Conservation (phyloP, 2,113 vertebrate genomes). For the Phalacrocorax carbo region DNA sequence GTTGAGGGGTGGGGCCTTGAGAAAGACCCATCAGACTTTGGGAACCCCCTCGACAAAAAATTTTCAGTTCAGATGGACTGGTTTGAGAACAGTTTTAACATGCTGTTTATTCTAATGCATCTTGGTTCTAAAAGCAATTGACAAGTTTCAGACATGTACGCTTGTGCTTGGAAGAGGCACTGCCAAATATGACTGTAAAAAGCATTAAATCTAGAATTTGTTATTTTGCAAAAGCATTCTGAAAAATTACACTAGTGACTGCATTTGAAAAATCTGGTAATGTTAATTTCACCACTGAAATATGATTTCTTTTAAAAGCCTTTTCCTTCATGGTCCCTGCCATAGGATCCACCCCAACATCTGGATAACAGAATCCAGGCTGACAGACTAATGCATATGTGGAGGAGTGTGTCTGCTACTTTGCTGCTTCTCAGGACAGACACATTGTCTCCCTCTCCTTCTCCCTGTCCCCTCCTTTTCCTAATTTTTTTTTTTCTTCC, state of each 20-base stretch:
- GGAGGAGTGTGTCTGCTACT: slow-evolving; percentile 69
- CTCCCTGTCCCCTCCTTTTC: slow-evolving; percentile 48
- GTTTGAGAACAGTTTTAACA: not conserved
- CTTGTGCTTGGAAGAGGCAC: not conserved
- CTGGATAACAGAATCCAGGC: slow-evolving; percentile 76
- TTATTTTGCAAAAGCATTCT: not conserved
- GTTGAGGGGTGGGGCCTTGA: not conserved
- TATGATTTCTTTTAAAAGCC: slow-evolving; percentile 64
- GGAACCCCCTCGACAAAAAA: not conserved
- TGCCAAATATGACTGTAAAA: slow-evolving; percentile 17
- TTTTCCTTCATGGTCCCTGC: slow-evolving; percentile 42
- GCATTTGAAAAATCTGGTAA: not conserved
- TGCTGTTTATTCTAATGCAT: slow-evolving; percentile 10
- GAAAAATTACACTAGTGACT: slow-evolving; percentile 4
- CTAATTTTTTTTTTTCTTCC: not conserved
- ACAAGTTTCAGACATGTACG: not conserved
- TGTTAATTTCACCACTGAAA: slow-evolving; percentile 61
- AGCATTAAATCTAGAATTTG: not conserved
- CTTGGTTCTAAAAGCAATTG: not conserved
- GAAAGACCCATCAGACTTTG: not conserved
- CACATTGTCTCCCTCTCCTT: slow-evolving; percentile 45
- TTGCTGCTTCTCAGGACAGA: slow-evolving; percentile 67
- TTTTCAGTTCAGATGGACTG: not conserved
- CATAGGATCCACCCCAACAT: slow-evolving; percentile 70
- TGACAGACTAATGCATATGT: slow-evolving; percentile 66